These are phyloP conservation scores for Neosilurus mollespiculum DNA, from an alignment of 2,797 vertebrate genomes.

Conservation along the genomic window DNA sequence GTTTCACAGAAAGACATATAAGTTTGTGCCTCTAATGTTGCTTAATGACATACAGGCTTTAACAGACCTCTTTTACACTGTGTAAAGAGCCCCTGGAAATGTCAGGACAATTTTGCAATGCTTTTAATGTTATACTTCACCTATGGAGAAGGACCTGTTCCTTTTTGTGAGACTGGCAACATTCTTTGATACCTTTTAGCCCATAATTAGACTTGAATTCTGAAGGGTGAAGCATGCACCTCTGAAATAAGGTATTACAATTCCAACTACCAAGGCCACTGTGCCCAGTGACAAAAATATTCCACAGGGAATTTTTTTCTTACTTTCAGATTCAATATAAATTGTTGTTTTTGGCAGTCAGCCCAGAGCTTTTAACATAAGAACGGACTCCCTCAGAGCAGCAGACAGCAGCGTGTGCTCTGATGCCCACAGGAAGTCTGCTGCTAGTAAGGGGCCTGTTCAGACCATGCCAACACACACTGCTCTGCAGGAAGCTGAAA, in stretches of 20 bases:
- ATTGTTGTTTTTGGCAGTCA: conserved; percentile 68
- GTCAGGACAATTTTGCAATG: conserved; percentile 27
- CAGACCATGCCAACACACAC: conserved; percentile 50
- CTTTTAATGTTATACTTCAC: conserved; percentile 46
- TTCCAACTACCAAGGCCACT: conserved; percentile 61
- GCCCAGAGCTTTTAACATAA: conserved; percentile 68
- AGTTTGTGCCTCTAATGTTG: conserved; percentile 48
- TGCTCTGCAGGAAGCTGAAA: conserved; percentile 4
- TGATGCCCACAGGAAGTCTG: conserved; percentile 71
- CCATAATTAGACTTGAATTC: conserved; percentile 63
- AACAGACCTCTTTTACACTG: conserved; percentile 45
- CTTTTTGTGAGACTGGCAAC: conserved; percentile 22
- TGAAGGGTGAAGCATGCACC: conserved; percentile 62
- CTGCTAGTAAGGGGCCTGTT: conserved; percentile 44
- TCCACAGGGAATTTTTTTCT: conserved; percentile 37
- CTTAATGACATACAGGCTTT: conserved; percentile 50
- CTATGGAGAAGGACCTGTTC: conserved; percentile 23
- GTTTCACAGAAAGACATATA: conserved; percentile 34
- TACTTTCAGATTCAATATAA: conserved; percentile 62
- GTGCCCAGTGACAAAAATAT: conserved; percentile 51
- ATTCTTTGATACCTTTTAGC: conserved; percentile 53
- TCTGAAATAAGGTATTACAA: conserved; percentile 71
- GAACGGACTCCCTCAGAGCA: conserved; percentile 58
- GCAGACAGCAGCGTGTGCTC: conserved; percentile 45
- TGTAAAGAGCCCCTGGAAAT: conserved; percentile 35